Evolutionary conservation across 2,888 invertebrate species (phyloP).

Genomic region (Linnaemya tessellans): DNA sequence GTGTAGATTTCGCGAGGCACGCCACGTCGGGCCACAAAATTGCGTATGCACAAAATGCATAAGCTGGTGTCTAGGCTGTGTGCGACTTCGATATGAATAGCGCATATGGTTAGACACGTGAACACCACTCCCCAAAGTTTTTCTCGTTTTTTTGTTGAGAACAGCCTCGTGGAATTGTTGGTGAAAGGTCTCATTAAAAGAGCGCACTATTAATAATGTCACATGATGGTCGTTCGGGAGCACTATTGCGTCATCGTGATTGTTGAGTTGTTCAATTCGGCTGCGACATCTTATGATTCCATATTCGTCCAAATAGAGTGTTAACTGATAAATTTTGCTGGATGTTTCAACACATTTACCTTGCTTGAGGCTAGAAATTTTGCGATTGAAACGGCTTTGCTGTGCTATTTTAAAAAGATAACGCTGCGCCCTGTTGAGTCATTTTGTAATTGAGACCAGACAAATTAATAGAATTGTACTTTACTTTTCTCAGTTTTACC

Average conservation of each 20-base stretch:
- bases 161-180: background rate
- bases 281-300: no score
- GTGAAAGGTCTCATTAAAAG: background rate
- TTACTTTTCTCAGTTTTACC: no score
- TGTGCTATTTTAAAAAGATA: slow-evolving; percentile 2
- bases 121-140: no score
- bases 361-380: background rate
- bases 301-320: no score
- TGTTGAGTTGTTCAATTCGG: background rate
- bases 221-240: background rate
- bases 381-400: background rate
- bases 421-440: slow-evolving; percentile 2
- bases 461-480: background rate
- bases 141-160: background rate
- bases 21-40: no score
- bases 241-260: background rate
- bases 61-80: no score
- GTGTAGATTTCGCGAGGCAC: no score
- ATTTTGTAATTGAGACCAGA: background rate
- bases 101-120: no score
- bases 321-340: background rate
- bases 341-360: slow-evolving; percentile 1
- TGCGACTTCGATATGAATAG: no score
- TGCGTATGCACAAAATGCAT: no score
- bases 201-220: background rate